phyloP scores from a whole-genome alignment of 1,140 invertebrate species.

The Calycopis cecrops region DNA sequence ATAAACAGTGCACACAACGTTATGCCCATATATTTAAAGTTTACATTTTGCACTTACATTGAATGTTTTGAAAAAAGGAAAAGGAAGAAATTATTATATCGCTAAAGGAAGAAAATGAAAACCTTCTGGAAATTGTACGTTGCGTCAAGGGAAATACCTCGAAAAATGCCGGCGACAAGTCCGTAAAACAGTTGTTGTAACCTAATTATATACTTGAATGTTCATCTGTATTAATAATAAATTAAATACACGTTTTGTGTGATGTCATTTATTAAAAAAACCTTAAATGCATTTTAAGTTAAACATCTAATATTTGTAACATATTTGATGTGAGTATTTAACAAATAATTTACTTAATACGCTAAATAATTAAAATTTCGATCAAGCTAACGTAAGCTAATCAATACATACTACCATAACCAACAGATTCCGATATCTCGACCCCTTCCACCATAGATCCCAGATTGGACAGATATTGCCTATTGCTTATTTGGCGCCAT shows the following conservation, averaged over 20 bases:
- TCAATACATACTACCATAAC: no score
- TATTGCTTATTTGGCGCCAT: no score
- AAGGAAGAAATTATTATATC: constrained; percentile 51
- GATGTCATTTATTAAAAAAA: constrained; percentile 2
- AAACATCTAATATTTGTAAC: neutral
- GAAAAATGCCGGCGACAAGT: neutral
- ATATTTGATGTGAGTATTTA: neutral
- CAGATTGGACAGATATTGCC: no score
- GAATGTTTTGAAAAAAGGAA: constrained; percentile 35
- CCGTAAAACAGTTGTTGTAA: no score
- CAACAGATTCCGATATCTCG: no score
- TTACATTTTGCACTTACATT: no score
- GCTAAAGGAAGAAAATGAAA: constrained; percentile 62
- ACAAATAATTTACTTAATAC: neutral
- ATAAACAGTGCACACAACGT: no score
- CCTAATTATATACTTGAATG: neutral
- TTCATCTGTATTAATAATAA: neutral
- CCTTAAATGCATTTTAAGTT: constrained; percentile 1
- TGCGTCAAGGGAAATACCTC: constrained; percentile 34
- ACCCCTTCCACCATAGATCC: no score
- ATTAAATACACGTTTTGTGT: neutral
- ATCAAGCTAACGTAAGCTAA: neutral
- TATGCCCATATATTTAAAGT: no score
- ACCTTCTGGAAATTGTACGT: constrained; percentile 50
- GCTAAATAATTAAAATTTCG: neutral